Percentiles rank a stretch among this genome's conserved stretches.
These are phyloP conservation scores for Falco peregrinus DNA, from an alignment of 2,797 vertebrate genomes.

Conservation along the genomic window DNA sequence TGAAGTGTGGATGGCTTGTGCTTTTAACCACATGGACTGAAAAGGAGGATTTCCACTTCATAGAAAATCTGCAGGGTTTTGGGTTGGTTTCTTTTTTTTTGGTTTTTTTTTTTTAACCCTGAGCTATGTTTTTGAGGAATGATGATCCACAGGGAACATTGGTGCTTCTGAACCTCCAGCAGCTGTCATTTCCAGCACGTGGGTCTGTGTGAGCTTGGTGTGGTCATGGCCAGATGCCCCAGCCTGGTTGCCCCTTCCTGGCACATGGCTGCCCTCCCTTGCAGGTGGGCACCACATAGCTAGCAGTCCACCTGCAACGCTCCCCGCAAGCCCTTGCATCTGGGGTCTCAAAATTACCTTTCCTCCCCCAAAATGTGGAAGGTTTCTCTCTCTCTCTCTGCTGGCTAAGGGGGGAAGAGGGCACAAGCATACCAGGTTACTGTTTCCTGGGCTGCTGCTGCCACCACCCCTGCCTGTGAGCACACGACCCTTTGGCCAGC, in stretches of 20 bases:
- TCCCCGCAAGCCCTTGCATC: not conserved
- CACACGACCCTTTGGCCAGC: fast-evolving
- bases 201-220: not conserved
- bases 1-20: not conserved
- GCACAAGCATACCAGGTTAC: fast-evolving
- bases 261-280: not conserved
- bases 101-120: fast-evolving
- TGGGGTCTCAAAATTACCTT: not conserved
- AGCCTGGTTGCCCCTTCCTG: fast-evolving
- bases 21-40: not conserved
- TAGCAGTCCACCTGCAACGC: fast-evolving
- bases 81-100: no score
- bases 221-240: not conserved
- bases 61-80: not conserved
- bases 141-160: not conserved
- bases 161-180: fast-evolving
- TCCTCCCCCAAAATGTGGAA: not conserved
- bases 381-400: not conserved
- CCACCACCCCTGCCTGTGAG: not conserved
- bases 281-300: fast-evolving
- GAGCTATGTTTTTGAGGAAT: not conserved
- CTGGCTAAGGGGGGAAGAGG: not conserved
- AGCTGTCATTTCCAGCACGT: not conserved
- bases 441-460: fast-evolving
- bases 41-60: not conserved